Evolutionary conservation across 2,888 invertebrate species (phyloP), one percentile per base, ranked within the genome.

Genomic region (Meganola albula): DNA sequence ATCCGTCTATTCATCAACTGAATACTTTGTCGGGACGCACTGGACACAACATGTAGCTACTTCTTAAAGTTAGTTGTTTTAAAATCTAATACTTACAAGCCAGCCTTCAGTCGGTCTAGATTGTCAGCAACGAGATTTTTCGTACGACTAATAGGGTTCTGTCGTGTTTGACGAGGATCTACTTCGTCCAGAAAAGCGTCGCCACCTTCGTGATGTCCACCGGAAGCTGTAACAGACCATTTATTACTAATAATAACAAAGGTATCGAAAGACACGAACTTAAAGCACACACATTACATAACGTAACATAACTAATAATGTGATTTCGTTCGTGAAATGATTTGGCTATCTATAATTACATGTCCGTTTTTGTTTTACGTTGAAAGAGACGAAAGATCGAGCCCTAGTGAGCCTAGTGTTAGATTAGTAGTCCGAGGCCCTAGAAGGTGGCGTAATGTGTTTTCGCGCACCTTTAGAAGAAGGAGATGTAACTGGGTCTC

Each of bases 81-180:
- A 16, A 7, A 31, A 9, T 12, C 16, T 11, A 20, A 31, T 56
- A 79, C 82, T 78, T 48, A 83, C 82, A 77, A 44, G 39, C 74
- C 76, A 5, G 37, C 32, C 11, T 68, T 63, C 8, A 79, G 55
- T 21, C 53, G 60, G 8, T 70, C 74, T 23, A 82, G 18, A 25
- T 80, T 63, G 3, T 64, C 68, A 12, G 70, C 63, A 2, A 79
- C 57, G 1, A 83, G 63, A 2, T 67, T 63, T 40, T 76, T 85
- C n/a, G 68, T 65, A 31, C 64, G 67, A 37, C 75, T 74, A 2
- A 20, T 20, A n/a, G 20, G 20, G 20, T 85, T 83, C 48, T 84
- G 84, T 0, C 85, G 69, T 3, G 44, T 78, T 29, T 69, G 63
- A 0, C 85, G 73, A 0, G 67, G 75, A 0, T 58, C 63, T 4